Evolutionary conservation across 2,888 invertebrate genomes (phyloP).

Genomic region (Thymelicus acteon): DNA sequence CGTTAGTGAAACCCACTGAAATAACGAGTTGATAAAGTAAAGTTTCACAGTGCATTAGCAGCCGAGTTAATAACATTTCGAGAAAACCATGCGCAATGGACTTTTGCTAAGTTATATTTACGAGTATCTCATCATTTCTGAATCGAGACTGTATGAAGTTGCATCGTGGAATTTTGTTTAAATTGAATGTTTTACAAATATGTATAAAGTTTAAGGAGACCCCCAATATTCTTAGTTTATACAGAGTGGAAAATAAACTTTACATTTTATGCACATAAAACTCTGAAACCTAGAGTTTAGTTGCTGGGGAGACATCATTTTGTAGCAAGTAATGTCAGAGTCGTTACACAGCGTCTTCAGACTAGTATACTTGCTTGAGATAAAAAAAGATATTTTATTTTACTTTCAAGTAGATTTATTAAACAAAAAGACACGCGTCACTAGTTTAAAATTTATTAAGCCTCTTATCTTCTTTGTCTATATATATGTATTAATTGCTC

Average conservation of each 20-base stretch:
- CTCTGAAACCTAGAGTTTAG: background rate
- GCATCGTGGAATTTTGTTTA: constrained; percentile 2
- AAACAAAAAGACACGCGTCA: background rate
- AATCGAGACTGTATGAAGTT: constrained; percentile 1
- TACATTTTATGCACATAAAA: constrained; percentile 6
- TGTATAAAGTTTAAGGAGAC: background rate
- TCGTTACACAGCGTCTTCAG: background rate
- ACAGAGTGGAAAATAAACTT: background rate
- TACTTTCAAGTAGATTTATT: background rate
- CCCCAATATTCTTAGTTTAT: constrained; percentile 1
- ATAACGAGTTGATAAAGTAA: constrained; percentile 32
- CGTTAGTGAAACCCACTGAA: constrained; percentile 27
- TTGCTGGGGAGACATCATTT: background rate
- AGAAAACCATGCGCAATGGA: constrained; percentile 23
- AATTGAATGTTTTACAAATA: constrained; percentile 6
- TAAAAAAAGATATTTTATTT: background rate
- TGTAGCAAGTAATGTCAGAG: background rate
- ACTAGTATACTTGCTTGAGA: background rate
- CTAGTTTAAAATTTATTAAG: background rate
- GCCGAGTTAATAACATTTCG: constrained; percentile 13
- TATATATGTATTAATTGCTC: too few relatives aligned
- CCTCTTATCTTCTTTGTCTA: too few relatives aligned
- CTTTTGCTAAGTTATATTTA: constrained; percentile 25
- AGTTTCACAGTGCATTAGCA: constrained; percentile 30
- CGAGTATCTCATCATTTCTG: constrained; percentile 20